phyloP scores from a whole-genome alignment of 2,113 vertebrate genomes.

The Perca flavescens region DNA sequence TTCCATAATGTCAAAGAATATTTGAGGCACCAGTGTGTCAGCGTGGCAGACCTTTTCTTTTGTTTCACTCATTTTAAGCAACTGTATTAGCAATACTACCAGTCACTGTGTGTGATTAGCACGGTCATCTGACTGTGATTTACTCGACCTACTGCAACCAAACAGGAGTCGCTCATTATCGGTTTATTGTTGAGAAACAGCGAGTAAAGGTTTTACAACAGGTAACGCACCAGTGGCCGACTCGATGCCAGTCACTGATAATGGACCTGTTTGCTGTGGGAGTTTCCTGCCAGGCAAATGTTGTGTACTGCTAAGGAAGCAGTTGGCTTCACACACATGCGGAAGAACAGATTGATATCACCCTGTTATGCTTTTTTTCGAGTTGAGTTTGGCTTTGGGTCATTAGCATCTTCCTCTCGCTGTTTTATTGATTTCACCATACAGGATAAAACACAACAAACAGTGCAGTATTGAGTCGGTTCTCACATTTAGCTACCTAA shows the following conservation, averaged over 20 bases:
- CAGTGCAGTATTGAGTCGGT: neutral
- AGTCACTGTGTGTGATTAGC: neutral
- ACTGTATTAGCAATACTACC: neutral
- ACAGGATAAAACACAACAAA: slow-evolving; percentile 22
- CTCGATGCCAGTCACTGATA: slow-evolving; percentile 64
- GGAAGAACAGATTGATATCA: slow-evolving; percentile 41
- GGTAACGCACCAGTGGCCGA: slow-evolving; percentile 59
- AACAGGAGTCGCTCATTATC: slow-evolving; percentile 17
- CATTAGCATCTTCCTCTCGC: slow-evolving; percentile 6
- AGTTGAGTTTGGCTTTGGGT: neutral
- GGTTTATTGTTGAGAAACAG: slow-evolving; percentile 21
- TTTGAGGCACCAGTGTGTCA: neutral
- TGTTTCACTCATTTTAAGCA: neutral
- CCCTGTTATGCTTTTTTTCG: neutral
- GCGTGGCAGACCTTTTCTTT: too few relatives aligned
- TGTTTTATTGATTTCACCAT: slow-evolving; percentile 5
- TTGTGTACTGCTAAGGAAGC: slow-evolving; percentile 46
- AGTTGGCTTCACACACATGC: slow-evolving; percentile 14
- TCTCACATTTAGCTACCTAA: slow-evolving; percentile 10
- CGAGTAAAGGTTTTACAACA: slow-evolving; percentile 31
- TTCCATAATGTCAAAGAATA: neutral
- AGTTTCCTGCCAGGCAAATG: slow-evolving; percentile 67
- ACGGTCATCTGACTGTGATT: slow-evolving; percentile 38
- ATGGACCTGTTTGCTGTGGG: slow-evolving; percentile 46
- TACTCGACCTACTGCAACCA: neutral